phyloP scores from a whole-genome alignment of 1,140 invertebrate species.

The Polyergus mexicanus region DNA sequence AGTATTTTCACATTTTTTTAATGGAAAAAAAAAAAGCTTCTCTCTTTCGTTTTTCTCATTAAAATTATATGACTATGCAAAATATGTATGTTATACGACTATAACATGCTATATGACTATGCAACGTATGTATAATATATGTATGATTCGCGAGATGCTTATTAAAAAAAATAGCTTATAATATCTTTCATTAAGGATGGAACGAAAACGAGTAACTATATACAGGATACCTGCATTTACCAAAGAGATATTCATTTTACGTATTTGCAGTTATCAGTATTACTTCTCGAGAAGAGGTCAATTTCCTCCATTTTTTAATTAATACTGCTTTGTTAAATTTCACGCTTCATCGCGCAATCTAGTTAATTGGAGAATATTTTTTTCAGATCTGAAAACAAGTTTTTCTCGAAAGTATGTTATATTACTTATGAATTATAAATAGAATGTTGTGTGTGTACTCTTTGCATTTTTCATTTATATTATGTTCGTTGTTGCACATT shows the following conservation, averaged over 20 bases:
- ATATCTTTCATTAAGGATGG: background rate
- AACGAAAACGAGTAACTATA: conserved; percentile 20
- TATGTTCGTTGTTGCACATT: background rate
- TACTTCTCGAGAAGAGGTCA: background rate
- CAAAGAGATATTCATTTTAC: conserved; percentile 29
- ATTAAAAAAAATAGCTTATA: background rate
- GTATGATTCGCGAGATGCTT: conserved; percentile 1
- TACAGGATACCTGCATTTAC: background rate
- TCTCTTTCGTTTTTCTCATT: background rate
- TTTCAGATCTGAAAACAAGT: background rate
- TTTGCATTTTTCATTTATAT: conserved; percentile 7
- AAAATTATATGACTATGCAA: no score
- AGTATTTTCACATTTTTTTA: background rate
- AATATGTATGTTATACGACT: no score
- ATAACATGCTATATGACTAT: background rate
- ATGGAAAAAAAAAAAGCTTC: conserved; percentile 19
- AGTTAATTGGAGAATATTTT: background rate
- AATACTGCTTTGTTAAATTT: background rate
- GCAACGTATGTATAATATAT: background rate
- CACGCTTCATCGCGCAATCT: background rate
- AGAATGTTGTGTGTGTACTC: background rate
- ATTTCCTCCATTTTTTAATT: background rate
- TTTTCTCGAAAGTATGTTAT: background rate
- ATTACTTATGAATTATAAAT: background rate
- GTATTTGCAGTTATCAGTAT: conserved; percentile 2